These are phyloP conservation scores for Battus philenor DNA, from an alignment of 1,140 invertebrate genomes.

Conservation along the genomic window DNA sequence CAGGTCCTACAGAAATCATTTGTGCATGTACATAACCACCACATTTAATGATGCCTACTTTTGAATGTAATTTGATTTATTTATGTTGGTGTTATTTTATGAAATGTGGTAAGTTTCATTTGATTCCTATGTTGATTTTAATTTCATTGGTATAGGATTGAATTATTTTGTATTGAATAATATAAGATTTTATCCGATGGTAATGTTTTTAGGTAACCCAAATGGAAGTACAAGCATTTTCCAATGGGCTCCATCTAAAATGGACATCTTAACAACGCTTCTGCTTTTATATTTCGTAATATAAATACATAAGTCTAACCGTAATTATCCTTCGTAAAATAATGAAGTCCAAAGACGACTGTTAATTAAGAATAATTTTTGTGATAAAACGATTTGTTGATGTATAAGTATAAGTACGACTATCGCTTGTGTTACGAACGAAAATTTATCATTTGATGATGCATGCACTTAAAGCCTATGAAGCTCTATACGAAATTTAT, in stretches of 20 bases:
- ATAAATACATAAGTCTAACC: conserved; percentile 39
- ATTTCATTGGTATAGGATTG: conserved; percentile 31
- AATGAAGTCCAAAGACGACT: conserved; percentile 62
- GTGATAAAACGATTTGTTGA: conserved; percentile 65
- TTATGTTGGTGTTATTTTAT: conserved; percentile 62
- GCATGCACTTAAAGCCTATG: conserved; percentile 25
- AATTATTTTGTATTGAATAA: conserved; percentile 26
- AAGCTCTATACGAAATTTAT: conserved; percentile 9
- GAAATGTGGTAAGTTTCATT: conserved; percentile 59
- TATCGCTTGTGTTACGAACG: conserved; percentile 33
- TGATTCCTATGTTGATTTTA: conserved; percentile 37
- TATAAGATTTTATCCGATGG: conserved; percentile 53
- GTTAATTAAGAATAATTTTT: conserved; percentile 62
- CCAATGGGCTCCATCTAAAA: conserved; percentile 57
- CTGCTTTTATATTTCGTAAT: conserved; percentile 45
- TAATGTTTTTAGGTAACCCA: conserved; percentile 74
- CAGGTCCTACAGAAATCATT: neutral
- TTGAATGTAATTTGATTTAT: conserved; percentile 26
- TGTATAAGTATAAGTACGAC: conserved; percentile 49
- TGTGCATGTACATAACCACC: conserved; percentile 10
- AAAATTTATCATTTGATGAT: conserved; percentile 46
- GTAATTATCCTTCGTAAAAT: conserved; percentile 34
- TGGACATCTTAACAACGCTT: conserved; percentile 54
- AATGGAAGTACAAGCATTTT: conserved; percentile 67
- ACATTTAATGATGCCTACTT: neutral